Conservation (phyloP, 1,140 invertebrate genomes). For the Paracyclopina nana region DNA sequence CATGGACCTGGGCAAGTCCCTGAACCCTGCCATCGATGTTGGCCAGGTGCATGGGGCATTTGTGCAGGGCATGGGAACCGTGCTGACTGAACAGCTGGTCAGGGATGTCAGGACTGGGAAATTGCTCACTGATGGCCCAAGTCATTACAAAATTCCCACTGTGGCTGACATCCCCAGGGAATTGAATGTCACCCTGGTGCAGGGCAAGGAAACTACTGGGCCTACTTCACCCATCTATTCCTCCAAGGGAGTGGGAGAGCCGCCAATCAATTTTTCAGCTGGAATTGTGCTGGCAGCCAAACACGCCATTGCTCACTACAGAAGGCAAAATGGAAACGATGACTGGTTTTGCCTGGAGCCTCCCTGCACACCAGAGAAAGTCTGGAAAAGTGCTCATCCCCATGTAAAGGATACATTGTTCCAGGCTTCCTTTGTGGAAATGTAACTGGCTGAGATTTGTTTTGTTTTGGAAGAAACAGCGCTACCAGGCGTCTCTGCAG, state of each 20-base stretch:
- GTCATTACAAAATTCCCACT: constrained; percentile 78
- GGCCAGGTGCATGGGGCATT: constrained; percentile 12
- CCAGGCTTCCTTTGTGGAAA: too few relatives aligned
- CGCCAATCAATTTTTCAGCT: constrained; percentile 68
- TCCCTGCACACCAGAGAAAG: constrained; percentile 67
- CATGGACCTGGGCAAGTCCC: constrained; percentile 7
- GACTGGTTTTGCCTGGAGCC: constrained; percentile 49
- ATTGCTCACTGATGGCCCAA: constrained; percentile 63
- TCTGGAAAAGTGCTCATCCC: too few relatives aligned
- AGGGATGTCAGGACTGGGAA: constrained; percentile 46
- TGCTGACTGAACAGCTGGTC: constrained; percentile 23
- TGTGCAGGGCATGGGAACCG: constrained; percentile 24
- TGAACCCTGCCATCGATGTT: constrained; percentile 14
- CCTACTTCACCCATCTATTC: constrained; percentile 80
- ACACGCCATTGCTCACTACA: constrained; percentile 59
- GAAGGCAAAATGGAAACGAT: constrained; percentile 40
- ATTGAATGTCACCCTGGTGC: constrained; percentile 78
- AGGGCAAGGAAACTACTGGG: constrained; percentile 59
- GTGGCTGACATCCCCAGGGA: constrained; percentile 29
- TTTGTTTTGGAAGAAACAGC: too few relatives aligned
- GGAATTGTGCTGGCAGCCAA: constrained; percentile 70
- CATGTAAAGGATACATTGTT: too few relatives aligned
- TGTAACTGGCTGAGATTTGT: too few relatives aligned
- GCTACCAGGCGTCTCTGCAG: too few relatives aligned
- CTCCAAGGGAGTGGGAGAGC: constrained; percentile 89